Conservation (phyloP, 2,113 vertebrate species). For the Amblyopsis rosae region DNA sequence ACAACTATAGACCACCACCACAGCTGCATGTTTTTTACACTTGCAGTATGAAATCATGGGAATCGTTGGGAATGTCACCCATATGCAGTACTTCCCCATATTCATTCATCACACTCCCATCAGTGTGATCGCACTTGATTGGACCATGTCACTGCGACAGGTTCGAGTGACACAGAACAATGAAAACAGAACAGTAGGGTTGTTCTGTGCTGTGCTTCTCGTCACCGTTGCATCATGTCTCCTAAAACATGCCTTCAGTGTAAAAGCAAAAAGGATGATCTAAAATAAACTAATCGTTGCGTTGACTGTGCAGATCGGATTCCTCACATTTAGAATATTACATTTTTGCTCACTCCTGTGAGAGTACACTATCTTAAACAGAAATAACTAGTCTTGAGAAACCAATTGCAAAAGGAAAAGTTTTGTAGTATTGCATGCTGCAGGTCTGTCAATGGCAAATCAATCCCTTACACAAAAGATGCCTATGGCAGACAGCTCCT, state of each 20-base stretch:
- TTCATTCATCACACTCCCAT: constrained; percentile 70
- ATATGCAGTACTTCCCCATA: constrained; percentile 18
- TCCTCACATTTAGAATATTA: too few species aligned
- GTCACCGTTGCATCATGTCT: constrained; percentile 54
- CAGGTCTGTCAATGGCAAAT: too few species aligned
- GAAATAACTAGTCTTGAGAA: too few species aligned
- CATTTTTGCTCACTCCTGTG: too few species aligned
- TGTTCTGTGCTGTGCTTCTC: constrained; percentile 17
- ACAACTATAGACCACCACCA: constrained; percentile 4
- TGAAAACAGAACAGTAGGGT: constrained; percentile 15
- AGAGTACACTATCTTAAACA: too few species aligned
- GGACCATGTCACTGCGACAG: constrained; percentile 59
- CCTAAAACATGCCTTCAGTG: not conserved
- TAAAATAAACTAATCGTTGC: too few species aligned
- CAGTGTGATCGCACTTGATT: constrained; percentile 68
- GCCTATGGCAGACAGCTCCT: not conserved
- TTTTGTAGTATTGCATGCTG: too few species aligned
- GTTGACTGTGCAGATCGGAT: too few species aligned
- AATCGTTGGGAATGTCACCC: constrained; percentile 37
- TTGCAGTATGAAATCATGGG: constrained; percentile 44
- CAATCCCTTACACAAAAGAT: not conserved
- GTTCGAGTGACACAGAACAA: constrained; percentile 54
- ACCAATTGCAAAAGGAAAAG: too few species aligned
- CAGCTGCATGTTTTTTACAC: constrained; percentile 14
- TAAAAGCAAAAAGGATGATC: not conserved